Conservation (phyloP, 2,113 vertebrate genomes). For the Istiophorus platypterus region DNA sequence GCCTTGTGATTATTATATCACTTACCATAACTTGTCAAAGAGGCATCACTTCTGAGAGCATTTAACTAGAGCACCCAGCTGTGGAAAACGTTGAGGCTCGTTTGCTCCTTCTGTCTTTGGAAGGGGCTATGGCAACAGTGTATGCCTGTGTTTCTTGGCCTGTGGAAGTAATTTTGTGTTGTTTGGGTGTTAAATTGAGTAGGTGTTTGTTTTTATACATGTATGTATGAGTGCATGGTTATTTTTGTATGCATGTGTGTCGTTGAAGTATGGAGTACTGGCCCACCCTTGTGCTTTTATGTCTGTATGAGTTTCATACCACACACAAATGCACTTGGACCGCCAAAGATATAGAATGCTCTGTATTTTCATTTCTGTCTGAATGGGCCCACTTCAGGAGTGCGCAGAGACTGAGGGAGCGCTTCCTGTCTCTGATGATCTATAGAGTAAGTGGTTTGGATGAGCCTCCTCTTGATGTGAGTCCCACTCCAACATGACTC, state of each 20-base stretch:
- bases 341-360: slow-evolving; percentile 19
- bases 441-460: slow-evolving; percentile 74
- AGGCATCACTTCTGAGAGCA: slow-evolving; percentile 70
- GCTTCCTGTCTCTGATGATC: slow-evolving; percentile 75
- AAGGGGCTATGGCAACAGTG: slow-evolving; percentile 58
- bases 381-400: slow-evolving; percentile 64
- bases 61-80: slow-evolving; percentile 67
- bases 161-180: slow-evolving; percentile 59
- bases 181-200: slow-evolving; percentile 48
- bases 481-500: slow-evolving; percentile 63
- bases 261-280: slow-evolving; percentile 68
- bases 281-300: slow-evolving; percentile 53
- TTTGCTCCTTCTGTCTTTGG: slow-evolving; percentile 52
- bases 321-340: slow-evolving; percentile 46
- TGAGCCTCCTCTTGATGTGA: slow-evolving; percentile 69
- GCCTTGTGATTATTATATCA: slow-evolving; percentile 78
- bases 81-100: slow-evolving; percentile 64
- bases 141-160: slow-evolving; percentile 63
- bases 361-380: slow-evolving; percentile 61
- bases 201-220: slow-evolving; percentile 53
- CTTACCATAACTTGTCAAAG: slow-evolving; percentile 79
- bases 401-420: slow-evolving; percentile 51
- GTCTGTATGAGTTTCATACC: slow-evolving; percentile 67
- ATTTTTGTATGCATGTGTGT: slow-evolving; percentile 70
- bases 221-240: slow-evolving; percentile 54